Conservation (phyloP, 2,797 vertebrate species). For the Propithecus perrieri region DNA sequence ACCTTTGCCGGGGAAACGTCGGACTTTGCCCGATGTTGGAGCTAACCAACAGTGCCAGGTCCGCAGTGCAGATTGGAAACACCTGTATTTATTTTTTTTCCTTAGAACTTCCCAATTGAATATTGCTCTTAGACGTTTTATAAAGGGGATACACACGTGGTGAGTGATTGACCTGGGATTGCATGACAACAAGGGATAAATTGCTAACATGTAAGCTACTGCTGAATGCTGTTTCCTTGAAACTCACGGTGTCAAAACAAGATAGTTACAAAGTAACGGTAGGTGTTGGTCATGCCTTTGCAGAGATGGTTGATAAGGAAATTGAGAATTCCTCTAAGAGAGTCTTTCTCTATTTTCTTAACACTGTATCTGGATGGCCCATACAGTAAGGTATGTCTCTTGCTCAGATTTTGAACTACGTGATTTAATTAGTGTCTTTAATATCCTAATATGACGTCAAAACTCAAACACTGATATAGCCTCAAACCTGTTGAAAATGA, state of each 20-base stretch:
- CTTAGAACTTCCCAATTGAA: neutral
- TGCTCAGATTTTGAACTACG: constrained; percentile 8
- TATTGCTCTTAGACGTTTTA: neutral
- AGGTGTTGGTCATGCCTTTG: neutral
- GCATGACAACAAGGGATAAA: neutral
- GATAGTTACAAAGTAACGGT: accelerated
- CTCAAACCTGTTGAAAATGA: neutral
- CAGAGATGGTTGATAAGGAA: neutral
- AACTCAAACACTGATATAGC: neutral
- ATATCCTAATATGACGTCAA: neutral
- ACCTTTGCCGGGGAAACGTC: accelerated
- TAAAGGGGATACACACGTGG: neutral
- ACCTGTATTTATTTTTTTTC: neutral
- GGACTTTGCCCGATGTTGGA: neutral
- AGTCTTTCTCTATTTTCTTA: neutral
- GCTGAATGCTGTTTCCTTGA: neutral
- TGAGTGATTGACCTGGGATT: neutral
- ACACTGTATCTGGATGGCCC: neutral
- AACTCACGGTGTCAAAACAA: neutral
- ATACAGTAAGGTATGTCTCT: neutral
- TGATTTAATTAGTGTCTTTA: neutral
- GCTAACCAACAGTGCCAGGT: neutral
- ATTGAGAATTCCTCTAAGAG: neutral
- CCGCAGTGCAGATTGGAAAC: neutral
- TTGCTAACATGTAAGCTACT: neutral